Base-by-base conservation (phyloP, 1,140 invertebrate genomes). In the Sinella curviseta region DNA sequence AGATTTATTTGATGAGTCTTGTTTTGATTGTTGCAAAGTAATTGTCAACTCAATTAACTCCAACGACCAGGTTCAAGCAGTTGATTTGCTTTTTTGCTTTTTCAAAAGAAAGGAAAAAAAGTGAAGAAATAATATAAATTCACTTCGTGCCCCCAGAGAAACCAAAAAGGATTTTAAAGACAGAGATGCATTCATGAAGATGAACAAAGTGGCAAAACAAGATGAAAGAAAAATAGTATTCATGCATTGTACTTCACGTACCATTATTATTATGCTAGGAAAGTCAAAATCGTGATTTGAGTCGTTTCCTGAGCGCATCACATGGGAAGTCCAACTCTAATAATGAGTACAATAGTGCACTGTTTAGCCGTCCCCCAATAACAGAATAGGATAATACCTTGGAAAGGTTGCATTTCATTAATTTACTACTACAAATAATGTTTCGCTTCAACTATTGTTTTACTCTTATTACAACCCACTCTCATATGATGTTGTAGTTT, bases 21-120 rank as follows among this genome's bases (percentile, higher is more conserved):
- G 65, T 70, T 70, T 70, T 70, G 57, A 65, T 65, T 26, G 65
- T 33, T 70, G 31, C 65, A 70, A 30, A 70, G 65, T 70, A 70
- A 70, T 70, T 70, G 65, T 70, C 65, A 70, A 70, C 65, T 70
- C 65, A 70, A 70, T 70, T 70, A 70, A 70, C 26, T 33, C 26
- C 8, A 70, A 31, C n/a, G n/a, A n/a, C 57, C 57, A 17, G 26
- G 65, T 70, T 70, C 65, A 70, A 33, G 30, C 65, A 70, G 30
- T 70, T 33, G 65, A 70, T 70, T 70, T 70, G 8, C 24, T 60
- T n/a, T n/a, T n/a, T n/a, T n/a, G n/a, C n/a, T n/a, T n/a, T n/a
- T n/a, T n/a, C n/a, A n/a, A n/a, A n/a, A n/a, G n/a, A n/a, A 26
- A 65, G 4, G 16, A 65, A 65, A 65, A 65, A 17, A 65, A 65